phyloP scores from a whole-genome alignment of 2,797 vertebrate genomes.

The Salmo trutta region DNA sequence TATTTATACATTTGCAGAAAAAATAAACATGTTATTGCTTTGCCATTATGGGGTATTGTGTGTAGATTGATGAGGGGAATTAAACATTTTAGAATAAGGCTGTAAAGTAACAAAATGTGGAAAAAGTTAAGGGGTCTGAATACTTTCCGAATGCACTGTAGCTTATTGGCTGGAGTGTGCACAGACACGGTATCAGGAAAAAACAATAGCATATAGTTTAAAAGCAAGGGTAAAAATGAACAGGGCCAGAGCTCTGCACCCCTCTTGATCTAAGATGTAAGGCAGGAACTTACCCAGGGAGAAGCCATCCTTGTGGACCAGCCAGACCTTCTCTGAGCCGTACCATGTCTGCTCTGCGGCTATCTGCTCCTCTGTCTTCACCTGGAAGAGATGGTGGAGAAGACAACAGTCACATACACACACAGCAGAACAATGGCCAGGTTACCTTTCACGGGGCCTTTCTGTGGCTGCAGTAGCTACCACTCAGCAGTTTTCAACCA shows the following conservation, averaged over 20 bases:
- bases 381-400: slow-evolving; percentile 68
- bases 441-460: background rate
- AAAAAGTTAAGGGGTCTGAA: no score
- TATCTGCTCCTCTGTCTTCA: slow-evolving; percentile 96
- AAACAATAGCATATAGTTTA: background rate
- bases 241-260: background rate
- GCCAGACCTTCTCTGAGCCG: slow-evolving; percentile 95
- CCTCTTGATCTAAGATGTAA: no score
- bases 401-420: slow-evolving; percentile 10
- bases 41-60: no score
- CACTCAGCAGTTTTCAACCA: background rate
- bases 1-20: no score
- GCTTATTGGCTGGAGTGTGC: no score
- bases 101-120: no score
- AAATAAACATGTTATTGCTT: no score
- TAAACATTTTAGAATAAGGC: no score
- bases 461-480: background rate
- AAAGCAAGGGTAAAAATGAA: no score
- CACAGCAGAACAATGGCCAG: background rate
- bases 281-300: slow-evolving; percentile 85
- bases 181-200: background rate
- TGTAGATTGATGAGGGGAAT: no score
- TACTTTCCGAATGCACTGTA: no score
- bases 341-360: slow-evolving; percentile 93
- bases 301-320: slow-evolving; percentile 95